These are phyloP conservation scores for Tanytarsus gracilentus DNA, from an alignment of 2,888 invertebrate species.

Conservation along the genomic window DNA sequence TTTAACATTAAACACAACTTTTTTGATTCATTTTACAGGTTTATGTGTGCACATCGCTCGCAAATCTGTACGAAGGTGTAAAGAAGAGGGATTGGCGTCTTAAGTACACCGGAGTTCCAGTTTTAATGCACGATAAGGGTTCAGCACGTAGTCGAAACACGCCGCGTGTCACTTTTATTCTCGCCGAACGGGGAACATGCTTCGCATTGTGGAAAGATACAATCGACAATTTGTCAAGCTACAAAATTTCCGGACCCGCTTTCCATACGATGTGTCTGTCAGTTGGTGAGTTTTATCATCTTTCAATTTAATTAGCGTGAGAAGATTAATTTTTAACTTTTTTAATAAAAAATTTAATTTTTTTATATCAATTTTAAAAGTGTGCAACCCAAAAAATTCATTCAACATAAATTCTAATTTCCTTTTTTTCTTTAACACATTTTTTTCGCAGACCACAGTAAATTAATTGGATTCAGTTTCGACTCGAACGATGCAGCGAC, in stretches of 20 bases:
- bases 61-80: constrained; percentile 58
- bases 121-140: constrained; percentile 66
- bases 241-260: constrained; percentile 58
- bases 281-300: constrained; percentile 32
- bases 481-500: constrained; percentile 63
- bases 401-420: not conserved
- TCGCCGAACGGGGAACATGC: constrained; percentile 71
- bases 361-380: not conserved
- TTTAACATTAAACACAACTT: not conserved
- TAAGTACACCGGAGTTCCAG: constrained; percentile 68
- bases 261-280: constrained; percentile 78
- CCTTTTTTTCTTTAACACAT: not conserved
- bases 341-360: not conserved
- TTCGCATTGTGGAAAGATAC: constrained; percentile 74
- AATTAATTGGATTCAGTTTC: constrained; percentile 69
- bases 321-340: not conserved
- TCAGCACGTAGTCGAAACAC: constrained; percentile 60
- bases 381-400: too few relatives aligned
- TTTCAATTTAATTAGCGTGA: not conserved
- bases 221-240: constrained; percentile 68
- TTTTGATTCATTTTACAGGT: constrained; percentile 44
- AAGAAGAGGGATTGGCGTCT: constrained; percentile 59
- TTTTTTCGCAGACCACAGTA: constrained; percentile 54
- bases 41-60: constrained; percentile 65
- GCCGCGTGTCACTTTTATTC: constrained; percentile 57